These are phyloP conservation scores for Aleiodes testaceus DNA, from an alignment of 2,888 invertebrate genomes.

Conservation along the genomic window DNA sequence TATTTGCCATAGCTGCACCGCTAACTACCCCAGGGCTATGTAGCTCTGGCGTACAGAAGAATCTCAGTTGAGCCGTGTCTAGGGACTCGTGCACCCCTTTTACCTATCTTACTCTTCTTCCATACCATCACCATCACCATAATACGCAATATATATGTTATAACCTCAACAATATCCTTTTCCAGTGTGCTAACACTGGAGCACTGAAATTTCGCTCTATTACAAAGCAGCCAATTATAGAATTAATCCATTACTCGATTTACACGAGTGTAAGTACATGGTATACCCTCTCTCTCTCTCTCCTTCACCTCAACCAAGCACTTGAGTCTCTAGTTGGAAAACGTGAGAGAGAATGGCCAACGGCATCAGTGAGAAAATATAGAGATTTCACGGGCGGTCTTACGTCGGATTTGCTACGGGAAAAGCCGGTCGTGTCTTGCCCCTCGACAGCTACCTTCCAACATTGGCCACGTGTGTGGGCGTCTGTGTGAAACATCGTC, in stretches of 20 bases:
- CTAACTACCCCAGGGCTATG: slow-evolving; percentile 47
- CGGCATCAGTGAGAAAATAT: slow-evolving; percentile 55
- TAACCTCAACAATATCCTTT: slow-evolving; percentile 36
- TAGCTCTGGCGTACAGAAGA: slow-evolving; percentile 38
- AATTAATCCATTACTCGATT: slow-evolving; percentile 67
- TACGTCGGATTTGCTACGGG: slow-evolving; percentile 65
- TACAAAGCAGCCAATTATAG: slow-evolving; percentile 66
- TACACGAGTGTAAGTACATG: slow-evolving; percentile 48
- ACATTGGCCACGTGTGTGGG: background rate
- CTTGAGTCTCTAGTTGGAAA: slow-evolving; percentile 36
- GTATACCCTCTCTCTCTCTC: slow-evolving; percentile 2
- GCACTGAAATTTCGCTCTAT: slow-evolving; percentile 50
- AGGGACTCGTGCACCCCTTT: slow-evolving; percentile 31
- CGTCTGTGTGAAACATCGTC: slow-evolving; percentile 21
- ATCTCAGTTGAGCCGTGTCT: slow-evolving; percentile 39
- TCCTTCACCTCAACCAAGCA: background rate
- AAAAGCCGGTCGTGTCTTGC: slow-evolving; percentile 60
- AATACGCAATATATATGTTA: slow-evolving; percentile 32
- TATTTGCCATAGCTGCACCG: slow-evolving; percentile 45
- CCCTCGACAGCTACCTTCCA: slow-evolving; percentile 24
- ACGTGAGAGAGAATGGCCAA: slow-evolving; percentile 31
- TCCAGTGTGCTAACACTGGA: slow-evolving; percentile 43
- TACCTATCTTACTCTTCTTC: slow-evolving; percentile 1
- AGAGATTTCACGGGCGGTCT: slow-evolving; percentile 64
- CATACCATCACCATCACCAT: slow-evolving; percentile 17